Conservation (phyloP, 1,140 invertebrate species). For the Drosophila truncata region DNA sequence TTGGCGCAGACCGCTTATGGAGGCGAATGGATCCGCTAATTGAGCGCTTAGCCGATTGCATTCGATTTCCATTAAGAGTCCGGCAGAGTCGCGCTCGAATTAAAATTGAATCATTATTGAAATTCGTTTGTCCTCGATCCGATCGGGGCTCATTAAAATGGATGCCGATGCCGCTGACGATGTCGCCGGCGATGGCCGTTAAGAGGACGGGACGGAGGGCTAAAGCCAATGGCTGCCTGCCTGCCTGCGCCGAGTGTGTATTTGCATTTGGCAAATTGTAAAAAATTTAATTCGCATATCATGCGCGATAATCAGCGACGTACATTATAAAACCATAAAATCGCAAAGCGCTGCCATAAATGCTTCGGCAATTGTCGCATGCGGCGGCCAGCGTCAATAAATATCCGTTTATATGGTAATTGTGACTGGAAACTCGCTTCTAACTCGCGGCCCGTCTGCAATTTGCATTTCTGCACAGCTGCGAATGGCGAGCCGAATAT, state of each 20-base stretch:
- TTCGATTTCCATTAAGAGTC: constrained; percentile 72
- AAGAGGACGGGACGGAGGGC: constrained; percentile 34
- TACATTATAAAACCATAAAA: constrained; percentile 83
- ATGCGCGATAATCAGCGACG: constrained; percentile 81
- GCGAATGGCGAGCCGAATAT: constrained; percentile 59
- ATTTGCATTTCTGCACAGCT: constrained; percentile 78
- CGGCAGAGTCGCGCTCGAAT: constrained; percentile 57
- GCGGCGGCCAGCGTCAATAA: constrained; percentile 69
- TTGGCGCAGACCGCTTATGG: constrained; percentile 51
- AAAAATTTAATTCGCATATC: constrained; percentile 84
- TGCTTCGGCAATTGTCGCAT: constrained; percentile 74
- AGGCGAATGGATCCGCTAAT: constrained; percentile 61
- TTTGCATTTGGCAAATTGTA: constrained; percentile 83
- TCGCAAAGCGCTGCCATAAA: constrained; percentile 76
- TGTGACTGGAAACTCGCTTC: constrained; percentile 54
- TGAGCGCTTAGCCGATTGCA: constrained; percentile 77
- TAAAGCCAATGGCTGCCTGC: constrained; percentile 24
- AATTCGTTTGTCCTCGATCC: constrained; percentile 60
- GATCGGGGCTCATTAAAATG: constrained; percentile 65
- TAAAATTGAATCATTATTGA: constrained; percentile 84
- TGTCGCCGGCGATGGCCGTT: constrained; percentile 37
- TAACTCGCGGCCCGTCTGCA: constrained; percentile 43
- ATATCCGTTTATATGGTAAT: constrained; percentile 82
- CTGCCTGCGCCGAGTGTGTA: constrained; percentile 29
- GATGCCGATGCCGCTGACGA: constrained; percentile 45